Conservation (phyloP, 2,113 vertebrate genomes). For the Heterotis niloticus region DNA sequence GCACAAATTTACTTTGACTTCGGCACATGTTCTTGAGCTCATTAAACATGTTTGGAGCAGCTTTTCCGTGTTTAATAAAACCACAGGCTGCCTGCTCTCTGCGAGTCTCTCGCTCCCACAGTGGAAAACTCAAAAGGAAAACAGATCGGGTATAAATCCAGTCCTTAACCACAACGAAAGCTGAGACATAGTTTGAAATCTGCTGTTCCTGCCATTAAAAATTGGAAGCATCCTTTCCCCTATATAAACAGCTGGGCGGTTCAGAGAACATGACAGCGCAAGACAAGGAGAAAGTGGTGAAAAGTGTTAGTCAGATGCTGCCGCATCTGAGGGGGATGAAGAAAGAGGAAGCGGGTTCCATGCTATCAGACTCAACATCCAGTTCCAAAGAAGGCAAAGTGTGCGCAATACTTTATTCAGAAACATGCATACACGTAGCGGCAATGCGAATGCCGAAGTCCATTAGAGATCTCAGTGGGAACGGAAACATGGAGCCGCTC, state of each 20-base stretch:
- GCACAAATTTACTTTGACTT: constrained; percentile 28
- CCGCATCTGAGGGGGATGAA: no score
- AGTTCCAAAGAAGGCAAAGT: neutral
- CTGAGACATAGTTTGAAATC: constrained; percentile 41
- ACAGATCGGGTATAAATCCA: constrained; percentile 37
- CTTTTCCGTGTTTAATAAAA: constrained; percentile 44
- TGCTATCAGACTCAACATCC: no score
- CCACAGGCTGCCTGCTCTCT: constrained; percentile 29
- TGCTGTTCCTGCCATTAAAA: constrained; percentile 31
- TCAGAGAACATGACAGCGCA: constrained; percentile 36
- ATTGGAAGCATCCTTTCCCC: constrained; percentile 42
- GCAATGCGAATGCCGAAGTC: neutral
- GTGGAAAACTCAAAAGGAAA: constrained; percentile 39
- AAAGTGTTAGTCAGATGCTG: neutral
- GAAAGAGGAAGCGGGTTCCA: no score
- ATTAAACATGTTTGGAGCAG: constrained; percentile 37
- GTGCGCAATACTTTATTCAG: neutral
- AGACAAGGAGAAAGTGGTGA: neutral
- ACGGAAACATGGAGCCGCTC: neutral
- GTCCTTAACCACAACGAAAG: constrained; percentile 40
- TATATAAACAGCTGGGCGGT: constrained; percentile 39
- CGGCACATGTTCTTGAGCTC: constrained; percentile 35
- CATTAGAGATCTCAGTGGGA: neutral
- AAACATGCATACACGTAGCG: neutral
- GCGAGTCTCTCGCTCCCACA: constrained; percentile 11